Base-by-base conservation (phyloP, 2,797 vertebrate genomes). In the Periparus ater region DNA sequence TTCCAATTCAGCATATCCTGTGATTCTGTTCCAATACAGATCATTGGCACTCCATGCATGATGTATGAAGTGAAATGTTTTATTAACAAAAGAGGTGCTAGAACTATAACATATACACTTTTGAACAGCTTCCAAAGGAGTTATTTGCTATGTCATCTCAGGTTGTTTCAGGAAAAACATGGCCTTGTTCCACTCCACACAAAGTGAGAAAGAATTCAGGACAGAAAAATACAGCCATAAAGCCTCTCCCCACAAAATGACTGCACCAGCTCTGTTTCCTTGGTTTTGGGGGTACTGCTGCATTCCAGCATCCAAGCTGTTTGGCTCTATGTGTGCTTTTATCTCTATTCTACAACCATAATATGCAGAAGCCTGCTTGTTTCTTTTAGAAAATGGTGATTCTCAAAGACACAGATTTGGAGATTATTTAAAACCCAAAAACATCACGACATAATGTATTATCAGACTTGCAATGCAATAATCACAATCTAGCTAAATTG, bases 381-480 rank as follows among this genome's bases (percentile, higher is more conserved):
- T 71, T 71, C 19, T 74, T 74, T 80, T 32, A 83, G 13, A 9
- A 34, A 80, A 77, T 74, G 15, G 11, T 34, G 17, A 85, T 44
- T 60, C 29, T 44, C 12, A 5, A 1, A 2, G 38, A 71, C 38
- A 51, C 38, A 22, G 30, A 79, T 55, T 13, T 45, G 17, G 19
- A 73, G 32, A 32, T 29, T 42, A 54, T 61, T 48, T 48, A 32
- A 66, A 73, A 42, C 19, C 18, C 40, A 10, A 36, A 60, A 90
- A 10, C 19, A 54, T 42, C 11, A 48, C 0, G 0, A n/a, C 17
- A 60, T 17, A 54, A 72, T 2, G 0, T 23, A 62, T 44, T 57
- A 75, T 42, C n/a, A 89, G 45, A 60, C 17, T 65, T 62, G 42
- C 11, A 89, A 66, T 48, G 44, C 68, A 82, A 60, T 54, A 38